These are phyloP conservation scores for Ochotona princeps DNA, from an alignment of 2,113 vertebrate genomes.

Conservation along the genomic window DNA sequence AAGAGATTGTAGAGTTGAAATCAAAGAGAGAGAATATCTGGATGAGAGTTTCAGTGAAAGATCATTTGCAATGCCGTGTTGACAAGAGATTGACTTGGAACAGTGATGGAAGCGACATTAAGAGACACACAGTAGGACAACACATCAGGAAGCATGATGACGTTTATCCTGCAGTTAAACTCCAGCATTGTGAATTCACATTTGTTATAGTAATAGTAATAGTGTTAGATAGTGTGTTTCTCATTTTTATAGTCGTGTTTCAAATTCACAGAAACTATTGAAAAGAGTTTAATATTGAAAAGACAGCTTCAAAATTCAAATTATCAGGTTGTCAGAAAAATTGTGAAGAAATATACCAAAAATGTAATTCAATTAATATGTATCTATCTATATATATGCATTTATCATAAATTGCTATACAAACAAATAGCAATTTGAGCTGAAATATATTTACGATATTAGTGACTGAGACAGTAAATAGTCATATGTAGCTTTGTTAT, in stretches of 20 bases:
- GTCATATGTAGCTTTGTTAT: too few relatives aligned
- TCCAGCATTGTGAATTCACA: not conserved
- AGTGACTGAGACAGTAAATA: too few relatives aligned
- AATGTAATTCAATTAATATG: not conserved
- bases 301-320: not conserved
- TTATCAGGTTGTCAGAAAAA: not conserved
- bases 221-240: not conserved
- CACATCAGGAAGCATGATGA: not conserved
- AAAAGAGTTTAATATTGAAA: not conserved
- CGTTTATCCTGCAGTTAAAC: not conserved
- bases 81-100: not conserved
- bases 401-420: too few relatives aligned
- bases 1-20: not conserved
- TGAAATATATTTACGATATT: too few relatives aligned
- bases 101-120: not conserved
- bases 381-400: too few relatives aligned
- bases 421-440: too few relatives aligned
- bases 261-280: not conserved
- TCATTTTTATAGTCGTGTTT: not conserved
- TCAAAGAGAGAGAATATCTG: not conserved
- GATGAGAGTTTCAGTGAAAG: not conserved
- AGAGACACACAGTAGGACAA: not conserved
- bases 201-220: not conserved
- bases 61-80: not conserved
- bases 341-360: not conserved